Evolutionary conservation across 2,888 invertebrate species (phyloP).

Genomic region (Baronia brevicornis): DNA sequence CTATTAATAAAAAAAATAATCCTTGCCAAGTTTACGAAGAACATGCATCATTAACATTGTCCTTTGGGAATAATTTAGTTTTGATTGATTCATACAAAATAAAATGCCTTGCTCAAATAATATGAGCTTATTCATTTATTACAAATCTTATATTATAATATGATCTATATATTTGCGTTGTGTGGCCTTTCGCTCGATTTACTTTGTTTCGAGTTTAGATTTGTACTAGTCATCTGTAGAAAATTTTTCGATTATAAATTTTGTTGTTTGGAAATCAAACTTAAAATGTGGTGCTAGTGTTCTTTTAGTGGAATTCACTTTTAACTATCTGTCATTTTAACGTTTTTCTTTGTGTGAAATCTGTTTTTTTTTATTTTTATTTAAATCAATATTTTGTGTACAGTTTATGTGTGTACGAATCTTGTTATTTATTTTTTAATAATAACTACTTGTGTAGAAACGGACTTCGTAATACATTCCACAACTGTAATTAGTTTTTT

Average conservation of each 20-base stretch:
- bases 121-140: no score
- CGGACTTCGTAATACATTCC: conserved; percentile 38
- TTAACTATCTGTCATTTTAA: conserved; percentile 16
- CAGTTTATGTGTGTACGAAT: conserved; percentile 20
- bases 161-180: no score
- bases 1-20: no score
- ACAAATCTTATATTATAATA: no score
- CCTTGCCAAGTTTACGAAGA: no score
- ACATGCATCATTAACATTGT: no score
- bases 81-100: no score
- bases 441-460: conserved; percentile 17
- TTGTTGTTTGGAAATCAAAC: conserved; percentile 19
- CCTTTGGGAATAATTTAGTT: no score
- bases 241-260: conserved; percentile 23
- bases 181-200: conserved; percentile 2
- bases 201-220: conserved; percentile 21
- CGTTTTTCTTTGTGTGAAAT: conserved; percentile 20
- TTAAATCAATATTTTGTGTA: conserved; percentile 22
- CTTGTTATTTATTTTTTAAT: conserved; percentile 28
- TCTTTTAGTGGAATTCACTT: conserved; percentile 23
- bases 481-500: conserved; percentile 25
- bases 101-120: no score
- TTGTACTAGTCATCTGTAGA: conserved; percentile 42
- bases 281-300: conserved; percentile 34
- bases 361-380: conserved; percentile 20